Evolutionary conservation across 2,888 invertebrate genomes (phyloP), one percentile per base, ranked within the genome.

Genomic region (Chrysopilus asiliformis): DNA sequence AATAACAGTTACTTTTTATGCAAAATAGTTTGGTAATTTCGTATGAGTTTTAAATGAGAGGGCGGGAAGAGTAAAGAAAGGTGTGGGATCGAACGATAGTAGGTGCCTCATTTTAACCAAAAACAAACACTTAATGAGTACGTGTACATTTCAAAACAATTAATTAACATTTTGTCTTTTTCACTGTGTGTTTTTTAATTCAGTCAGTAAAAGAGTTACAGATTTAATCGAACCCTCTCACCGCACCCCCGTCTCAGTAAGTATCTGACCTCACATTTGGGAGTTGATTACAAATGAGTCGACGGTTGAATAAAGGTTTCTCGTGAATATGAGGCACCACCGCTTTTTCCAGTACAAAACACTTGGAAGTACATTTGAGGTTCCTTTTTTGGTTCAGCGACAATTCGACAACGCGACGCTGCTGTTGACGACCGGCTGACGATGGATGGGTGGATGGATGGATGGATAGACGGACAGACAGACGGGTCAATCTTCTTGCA

Each of bases 91-190:
- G n/a, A n/a, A n/a, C n/a, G n/a, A n/a, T n/a, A n/a, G n/a, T n/a
- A n/a, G n/a, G n/a, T n/a, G n/a, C n/a, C 24, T 26, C 31, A 36
- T 36, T 36, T 36, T 36, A 34, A 31, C 25, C 26, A 36, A 42
- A 42, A 37, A 35, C 37, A 42, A 42, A 42, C 34, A 42, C 27
- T 39, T 39, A 39, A 42, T 42, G 42, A 42, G 31, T 42, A 36
- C 34, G 39, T 42, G 39, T 42, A 42, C 39, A 39, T 42, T 38
- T 42, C 37, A 39, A 39, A 42, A 39, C 42, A 42, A 39, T 42
- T 42, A 42, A 42, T 42, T 42, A 42, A 42, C 42, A 42, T 42
- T 42, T 39, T 37, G 37, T 37, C 29, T 28, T 36, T 28, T 19
- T 10, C 15, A 20, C 28, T 29, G 27, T 16, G n/a, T 12, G 19